Evolutionary conservation across 2,888 invertebrate genomes (phyloP).

Genomic region (Andrena camellia): DNA sequence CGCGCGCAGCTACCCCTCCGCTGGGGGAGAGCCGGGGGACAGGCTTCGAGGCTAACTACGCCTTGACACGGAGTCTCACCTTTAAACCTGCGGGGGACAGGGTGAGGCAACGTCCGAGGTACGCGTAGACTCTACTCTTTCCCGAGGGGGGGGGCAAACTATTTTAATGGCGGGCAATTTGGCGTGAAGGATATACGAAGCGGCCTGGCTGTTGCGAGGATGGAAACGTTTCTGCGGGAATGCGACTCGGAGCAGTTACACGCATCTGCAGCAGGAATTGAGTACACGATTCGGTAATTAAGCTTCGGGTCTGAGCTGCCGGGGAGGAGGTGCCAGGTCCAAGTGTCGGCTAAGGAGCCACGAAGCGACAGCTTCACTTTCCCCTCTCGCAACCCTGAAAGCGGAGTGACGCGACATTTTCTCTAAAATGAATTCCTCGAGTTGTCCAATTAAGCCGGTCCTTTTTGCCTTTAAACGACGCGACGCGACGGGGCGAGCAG

Average conservation of each 20-base stretch:
- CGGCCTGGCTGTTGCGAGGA: not conserved
- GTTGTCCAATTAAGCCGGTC: slow-evolving; percentile 7
- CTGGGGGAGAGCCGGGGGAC: not conserved
- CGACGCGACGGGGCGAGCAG: slow-evolving; percentile 47
- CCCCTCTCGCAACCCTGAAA: not conserved
- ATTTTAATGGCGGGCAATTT: slow-evolving; percentile 14
- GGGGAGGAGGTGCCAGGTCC: no score
- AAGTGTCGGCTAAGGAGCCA: not conserved
- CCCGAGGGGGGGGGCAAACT: not conserved
- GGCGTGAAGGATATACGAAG: not conserved
- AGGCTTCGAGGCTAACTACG: slow-evolving; percentile 17
- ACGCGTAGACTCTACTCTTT: not conserved
- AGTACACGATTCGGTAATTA: no score
- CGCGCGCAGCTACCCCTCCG: slow-evolving; percentile 10
- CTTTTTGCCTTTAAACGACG: not conserved
- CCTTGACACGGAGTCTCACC: slow-evolving; percentile 45
- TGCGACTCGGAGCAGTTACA: no score
- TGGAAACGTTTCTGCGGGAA: no score
- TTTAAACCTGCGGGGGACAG: slow-evolving; percentile 35
- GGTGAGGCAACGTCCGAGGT: slow-evolving; percentile 4
- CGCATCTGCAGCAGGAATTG: no score
- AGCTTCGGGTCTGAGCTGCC: no score
- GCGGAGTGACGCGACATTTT: slow-evolving; percentile 17
- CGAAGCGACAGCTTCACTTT: slow-evolving; percentile 9
- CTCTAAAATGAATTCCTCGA: not conserved